phyloP scores from a whole-genome alignment of 2,113 vertebrate species.

The Anseranas semipalmata region DNA sequence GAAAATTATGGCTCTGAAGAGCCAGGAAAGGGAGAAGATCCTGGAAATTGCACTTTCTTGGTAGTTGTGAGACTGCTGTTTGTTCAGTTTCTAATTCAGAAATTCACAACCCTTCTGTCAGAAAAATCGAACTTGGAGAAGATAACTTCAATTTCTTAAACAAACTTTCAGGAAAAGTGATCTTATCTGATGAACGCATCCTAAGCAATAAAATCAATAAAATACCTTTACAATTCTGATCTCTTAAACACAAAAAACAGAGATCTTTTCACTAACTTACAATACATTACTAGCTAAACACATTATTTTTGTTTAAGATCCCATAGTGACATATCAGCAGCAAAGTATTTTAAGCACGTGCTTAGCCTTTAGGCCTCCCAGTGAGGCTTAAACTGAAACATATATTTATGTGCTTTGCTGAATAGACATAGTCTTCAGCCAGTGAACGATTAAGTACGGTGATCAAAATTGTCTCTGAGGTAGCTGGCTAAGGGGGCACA shows the following conservation, averaged over 20 bases:
- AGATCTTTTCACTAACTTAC: background rate
- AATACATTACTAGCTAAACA: background rate
- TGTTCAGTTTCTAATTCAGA: conserved; percentile 6
- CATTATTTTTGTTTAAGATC: background rate
- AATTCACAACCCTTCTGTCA: background rate
- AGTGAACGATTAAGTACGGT: background rate
- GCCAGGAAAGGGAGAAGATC: background rate
- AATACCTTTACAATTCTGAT: background rate
- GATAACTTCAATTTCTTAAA: background rate
- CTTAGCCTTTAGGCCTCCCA: background rate
- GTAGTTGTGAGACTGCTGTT: background rate
- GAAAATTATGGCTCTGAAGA: background rate
- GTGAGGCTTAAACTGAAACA: background rate
- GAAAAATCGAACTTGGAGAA: background rate
- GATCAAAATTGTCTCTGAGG: background rate
- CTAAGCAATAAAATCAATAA: background rate
- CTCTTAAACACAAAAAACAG: background rate
- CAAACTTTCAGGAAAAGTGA: background rate
- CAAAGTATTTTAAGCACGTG: background rate
- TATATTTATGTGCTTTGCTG: background rate
- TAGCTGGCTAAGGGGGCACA: background rate
- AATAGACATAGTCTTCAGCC: background rate
- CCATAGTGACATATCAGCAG: background rate
- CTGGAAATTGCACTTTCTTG: background rate
- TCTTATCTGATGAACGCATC: background rate